These are phyloP conservation scores for Ochropacha duplaris DNA, from an alignment of 2,888 invertebrate genomes.

Conservation along the genomic window DNA sequence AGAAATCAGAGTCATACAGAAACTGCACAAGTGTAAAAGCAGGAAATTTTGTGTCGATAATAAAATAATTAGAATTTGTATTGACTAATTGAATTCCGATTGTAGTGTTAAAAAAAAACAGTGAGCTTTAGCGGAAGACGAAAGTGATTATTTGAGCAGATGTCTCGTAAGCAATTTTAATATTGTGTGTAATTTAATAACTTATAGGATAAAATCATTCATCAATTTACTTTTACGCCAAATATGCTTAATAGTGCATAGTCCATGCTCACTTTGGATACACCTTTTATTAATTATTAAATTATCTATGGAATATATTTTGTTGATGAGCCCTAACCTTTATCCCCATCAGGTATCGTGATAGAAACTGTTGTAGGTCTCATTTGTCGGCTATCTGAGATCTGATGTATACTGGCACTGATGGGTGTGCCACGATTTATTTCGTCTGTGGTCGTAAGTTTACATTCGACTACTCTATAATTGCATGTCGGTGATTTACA, in stretches of 20 bases:
- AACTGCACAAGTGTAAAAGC: conserved; percentile 26
- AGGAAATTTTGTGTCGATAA: conserved; percentile 12
- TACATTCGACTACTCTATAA: conserved; percentile 77
- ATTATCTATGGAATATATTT: conserved; percentile 32
- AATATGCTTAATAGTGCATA: conserved; percentile 24
- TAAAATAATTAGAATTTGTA: background rate
- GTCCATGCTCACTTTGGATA: conserved; percentile 41
- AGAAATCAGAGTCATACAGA: conserved; percentile 13
- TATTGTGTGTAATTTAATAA: conserved; percentile 10
- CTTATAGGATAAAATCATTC: background rate
- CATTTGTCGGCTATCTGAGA: conserved; percentile 44
- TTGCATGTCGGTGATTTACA: conserved; percentile 71
- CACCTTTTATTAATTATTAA: conserved; percentile 37
- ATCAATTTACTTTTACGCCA: conserved; percentile 28
- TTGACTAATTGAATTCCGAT: conserved; percentile 13
- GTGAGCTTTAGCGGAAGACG: conserved; percentile 70
- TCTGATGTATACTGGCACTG: conserved; percentile 41
- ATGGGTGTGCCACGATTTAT: conserved; percentile 48
- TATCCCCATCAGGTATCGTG: conserved; percentile 82
- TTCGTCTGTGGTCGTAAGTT: conserved; percentile 73
- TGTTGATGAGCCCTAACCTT: conserved; percentile 59
- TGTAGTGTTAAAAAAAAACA: conserved; percentile 26
- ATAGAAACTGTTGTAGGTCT: conserved; percentile 82
- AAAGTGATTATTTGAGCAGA: conserved; percentile 61
- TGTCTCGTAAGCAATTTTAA: conserved; percentile 20